phyloP scores from a whole-genome alignment of 2,888 invertebrate species.

The Pristionchus japonicus region DNA sequence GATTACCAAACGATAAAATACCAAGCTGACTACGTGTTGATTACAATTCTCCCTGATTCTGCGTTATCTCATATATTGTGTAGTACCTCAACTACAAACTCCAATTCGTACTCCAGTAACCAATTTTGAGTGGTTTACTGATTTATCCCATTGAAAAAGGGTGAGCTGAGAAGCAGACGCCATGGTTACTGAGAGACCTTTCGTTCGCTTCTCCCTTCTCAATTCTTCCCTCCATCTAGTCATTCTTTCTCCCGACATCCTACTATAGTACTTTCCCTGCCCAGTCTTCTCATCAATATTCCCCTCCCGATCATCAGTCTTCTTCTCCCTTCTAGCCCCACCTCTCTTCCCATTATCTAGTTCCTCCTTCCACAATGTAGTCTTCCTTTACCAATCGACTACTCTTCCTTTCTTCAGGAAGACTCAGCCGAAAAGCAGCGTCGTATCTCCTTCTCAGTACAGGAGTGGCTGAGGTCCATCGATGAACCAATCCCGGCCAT shows the following conservation, averaged over 20 bases:
- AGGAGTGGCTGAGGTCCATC: slow-evolving; percentile 44
- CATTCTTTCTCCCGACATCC: background rate
- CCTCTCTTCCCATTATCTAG: background rate
- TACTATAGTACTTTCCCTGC: background rate
- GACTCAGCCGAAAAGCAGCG: slow-evolving; percentile 45
- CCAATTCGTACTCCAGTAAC: background rate
- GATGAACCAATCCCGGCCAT: slow-evolving; percentile 3
- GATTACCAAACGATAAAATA: background rate
- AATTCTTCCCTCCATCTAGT: background rate
- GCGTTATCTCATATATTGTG: background rate
- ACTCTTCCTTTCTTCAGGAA: background rate
- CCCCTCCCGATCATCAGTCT: background rate
- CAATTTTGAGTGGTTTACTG: background rate
- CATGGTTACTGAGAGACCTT: background rate
- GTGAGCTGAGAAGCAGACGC: background rate
- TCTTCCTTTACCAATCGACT: too few species aligned
- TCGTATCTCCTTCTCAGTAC: slow-evolving; percentile 46
- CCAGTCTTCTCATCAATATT: too few species aligned
- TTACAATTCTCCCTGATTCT: background rate
- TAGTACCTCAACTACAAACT: background rate
- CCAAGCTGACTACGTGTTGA: background rate
- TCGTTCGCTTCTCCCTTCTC: background rate
- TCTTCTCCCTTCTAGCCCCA: background rate
- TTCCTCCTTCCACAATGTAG: background rate
- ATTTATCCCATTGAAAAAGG: background rate